Conservation (phyloP, 2,797 vertebrate genomes). For the Gymnothorax javanicus region DNA sequence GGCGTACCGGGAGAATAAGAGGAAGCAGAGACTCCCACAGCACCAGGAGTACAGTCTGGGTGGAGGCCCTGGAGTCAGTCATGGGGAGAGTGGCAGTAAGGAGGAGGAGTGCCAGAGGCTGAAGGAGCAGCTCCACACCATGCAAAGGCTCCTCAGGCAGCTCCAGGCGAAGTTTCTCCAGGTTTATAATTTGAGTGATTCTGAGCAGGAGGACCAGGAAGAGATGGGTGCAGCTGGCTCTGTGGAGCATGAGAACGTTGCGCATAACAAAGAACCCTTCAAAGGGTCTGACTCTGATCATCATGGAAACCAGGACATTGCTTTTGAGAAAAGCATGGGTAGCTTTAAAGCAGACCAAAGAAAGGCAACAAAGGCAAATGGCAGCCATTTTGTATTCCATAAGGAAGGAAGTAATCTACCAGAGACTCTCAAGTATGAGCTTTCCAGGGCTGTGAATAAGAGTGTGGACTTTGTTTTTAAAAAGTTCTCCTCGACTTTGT, state of each 20-base stretch:
- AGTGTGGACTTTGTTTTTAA: slow-evolving; percentile 85
- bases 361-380: slow-evolving; percentile 51
- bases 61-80: slow-evolving; percentile 31
- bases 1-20: slow-evolving; percentile 76
- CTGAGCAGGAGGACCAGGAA: slow-evolving; percentile 56
- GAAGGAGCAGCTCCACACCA: slow-evolving; percentile 85
- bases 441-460: slow-evolving; percentile 75
- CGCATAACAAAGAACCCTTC: slow-evolving; percentile 35
- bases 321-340: slow-evolving; percentile 49
- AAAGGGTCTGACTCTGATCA: slow-evolving; percentile 35
- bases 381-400: slow-evolving; percentile 52
- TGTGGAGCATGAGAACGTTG: slow-evolving; percentile 44
- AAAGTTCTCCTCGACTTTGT: slow-evolving; percentile 67
- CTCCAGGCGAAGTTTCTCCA: slow-evolving; percentile 85
- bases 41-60: slow-evolving; percentile 71
- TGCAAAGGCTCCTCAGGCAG: slow-evolving; percentile 81
- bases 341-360: slow-evolving; percentile 46
- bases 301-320: slow-evolving; percentile 35
- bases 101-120: slow-evolving; percentile 77
- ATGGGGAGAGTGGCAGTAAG: slow-evolving; percentile 56
- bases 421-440: slow-evolving; percentile 81
- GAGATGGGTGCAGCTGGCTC: slow-evolving; percentile 29
- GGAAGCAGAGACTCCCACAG: slow-evolving; percentile 80
- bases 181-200: slow-evolving; percentile 68
- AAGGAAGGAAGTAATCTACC: slow-evolving; percentile 70